Evolutionary conservation across 2,113 vertebrate genomes (phyloP).

Genomic region (Sinocyclocheilus rhinocerous): DNA sequence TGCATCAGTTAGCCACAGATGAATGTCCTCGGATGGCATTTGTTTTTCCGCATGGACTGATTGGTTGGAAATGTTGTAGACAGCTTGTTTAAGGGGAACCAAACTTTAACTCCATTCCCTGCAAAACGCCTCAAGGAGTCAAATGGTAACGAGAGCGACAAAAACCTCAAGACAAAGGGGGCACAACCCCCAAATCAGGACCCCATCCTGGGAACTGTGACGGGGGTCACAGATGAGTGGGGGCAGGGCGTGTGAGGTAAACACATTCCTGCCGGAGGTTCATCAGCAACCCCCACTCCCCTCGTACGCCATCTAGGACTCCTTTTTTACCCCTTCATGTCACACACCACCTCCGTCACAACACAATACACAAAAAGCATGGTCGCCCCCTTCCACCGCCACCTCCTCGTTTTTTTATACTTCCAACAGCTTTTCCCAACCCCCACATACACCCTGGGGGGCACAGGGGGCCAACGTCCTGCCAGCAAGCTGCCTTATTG

Average conservation of each 20-base stretch:
- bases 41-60: neutral
- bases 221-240: constrained; percentile 47
- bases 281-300: constrained; percentile 49
- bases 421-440: constrained; percentile 47
- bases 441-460: constrained; percentile 53
- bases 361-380: constrained; percentile 57
- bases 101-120: constrained; percentile 26
- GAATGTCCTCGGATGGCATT: constrained; percentile 9
- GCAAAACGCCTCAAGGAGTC: constrained; percentile 23
- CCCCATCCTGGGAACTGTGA: constrained; percentile 54
- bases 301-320: constrained; percentile 15
- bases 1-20: neutral
- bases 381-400: neutral
- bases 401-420: constrained; percentile 28
- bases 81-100: neutral
- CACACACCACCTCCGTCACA: constrained; percentile 45
- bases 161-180: constrained; percentile 48
- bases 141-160: constrained; percentile 41
- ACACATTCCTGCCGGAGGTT: constrained; percentile 52
- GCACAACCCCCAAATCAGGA: constrained; percentile 35
- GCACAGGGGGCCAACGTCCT: constrained; percentile 57
- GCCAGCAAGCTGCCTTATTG: constrained; percentile 60
- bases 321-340: constrained; percentile 35
- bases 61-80: neutral
- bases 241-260: constrained; percentile 50